These are phyloP conservation scores for Megalopta genalis DNA, from an alignment of 1,140 invertebrate species.

Conservation along the genomic window DNA sequence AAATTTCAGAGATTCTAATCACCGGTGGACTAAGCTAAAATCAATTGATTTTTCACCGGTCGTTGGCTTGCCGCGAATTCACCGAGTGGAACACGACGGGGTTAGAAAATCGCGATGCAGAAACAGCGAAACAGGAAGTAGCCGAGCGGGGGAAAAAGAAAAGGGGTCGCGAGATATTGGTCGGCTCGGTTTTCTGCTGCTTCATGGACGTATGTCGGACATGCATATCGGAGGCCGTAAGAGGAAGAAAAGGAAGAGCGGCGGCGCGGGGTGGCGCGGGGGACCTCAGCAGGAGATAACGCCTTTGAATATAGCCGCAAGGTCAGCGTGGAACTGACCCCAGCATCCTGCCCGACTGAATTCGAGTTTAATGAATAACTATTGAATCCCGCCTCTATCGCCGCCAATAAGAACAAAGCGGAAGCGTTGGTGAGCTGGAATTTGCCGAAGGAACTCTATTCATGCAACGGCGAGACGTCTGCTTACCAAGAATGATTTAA, in stretches of 20 bases:
- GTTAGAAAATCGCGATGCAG: not conserved
- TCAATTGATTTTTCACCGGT: slow-evolving; percentile 3
- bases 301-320: slow-evolving; percentile 78
- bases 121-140: slow-evolving; percentile 44
- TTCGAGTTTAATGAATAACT: slow-evolving; percentile 79
- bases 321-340: slow-evolving; percentile 76
- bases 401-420: slow-evolving; percentile 73
- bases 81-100: not conserved
- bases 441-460: slow-evolving; percentile 16
- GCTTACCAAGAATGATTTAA: slow-evolving; percentile 66
- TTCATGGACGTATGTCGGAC: not conserved
- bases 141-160: not conserved
- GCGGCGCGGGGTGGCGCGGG: slow-evolving; percentile 51
- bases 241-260: slow-evolving; percentile 5
- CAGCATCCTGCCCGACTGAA: slow-evolving; percentile 76
- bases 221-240: slow-evolving; percentile 1
- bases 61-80: slow-evolving; percentile 15
- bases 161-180: slow-evolving; percentile 30
- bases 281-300: slow-evolving; percentile 73
- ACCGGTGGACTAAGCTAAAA: not conserved
- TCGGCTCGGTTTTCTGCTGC: slow-evolving; percentile 1
- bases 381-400: slow-evolving; percentile 78
- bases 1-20: not conserved
- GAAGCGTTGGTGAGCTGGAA: slow-evolving; percentile 39
- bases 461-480: slow-evolving; percentile 32